Percentiles rank a stretch among this genome's conserved stretches.
Conservation (phyloP, 2,113 vertebrate species). For the Apistogramma diplotaenia region DNA sequence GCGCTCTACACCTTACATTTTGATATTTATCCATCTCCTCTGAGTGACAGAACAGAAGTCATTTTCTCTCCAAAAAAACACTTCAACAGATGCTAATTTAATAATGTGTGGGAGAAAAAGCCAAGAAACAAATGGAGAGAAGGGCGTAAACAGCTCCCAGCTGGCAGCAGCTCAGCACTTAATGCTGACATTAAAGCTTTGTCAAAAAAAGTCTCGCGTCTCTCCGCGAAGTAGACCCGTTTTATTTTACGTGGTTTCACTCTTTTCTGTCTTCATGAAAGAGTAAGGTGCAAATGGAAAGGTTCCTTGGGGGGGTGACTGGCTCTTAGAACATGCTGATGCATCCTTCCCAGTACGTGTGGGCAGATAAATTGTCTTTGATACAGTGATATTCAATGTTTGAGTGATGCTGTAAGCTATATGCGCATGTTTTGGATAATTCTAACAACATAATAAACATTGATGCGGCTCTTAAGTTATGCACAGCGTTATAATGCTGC, state of each 20-base stretch:
- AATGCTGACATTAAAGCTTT: constrained; percentile 73
- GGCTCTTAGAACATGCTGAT: constrained; percentile 38
- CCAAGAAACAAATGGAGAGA: constrained; percentile 68
- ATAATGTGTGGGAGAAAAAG: constrained; percentile 72
- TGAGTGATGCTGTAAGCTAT: not conserved
- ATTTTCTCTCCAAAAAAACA: constrained; percentile 58
- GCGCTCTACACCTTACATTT: constrained; percentile 33
- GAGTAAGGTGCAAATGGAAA: constrained; percentile 53
- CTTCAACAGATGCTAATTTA: constrained; percentile 75
- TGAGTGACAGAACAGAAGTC: constrained; percentile 59
- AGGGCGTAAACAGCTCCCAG: constrained; percentile 63
- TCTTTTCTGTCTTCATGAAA: constrained; percentile 46
- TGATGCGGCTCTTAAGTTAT: not conserved
- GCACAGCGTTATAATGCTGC: not conserved
- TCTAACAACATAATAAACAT: not conserved
- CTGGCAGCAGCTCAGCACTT: constrained; percentile 65
- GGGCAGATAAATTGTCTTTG: constrained; percentile 10
- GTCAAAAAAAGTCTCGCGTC: constrained; percentile 56
- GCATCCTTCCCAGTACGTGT: not conserved
- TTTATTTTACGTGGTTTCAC: constrained; percentile 52
- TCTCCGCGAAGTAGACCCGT: constrained; percentile 57
- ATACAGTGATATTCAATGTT: constrained; percentile 1
- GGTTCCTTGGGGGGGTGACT: constrained; percentile 14
- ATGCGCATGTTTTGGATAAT: not conserved
- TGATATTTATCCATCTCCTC: constrained; percentile 56